phyloP scores from a whole-genome alignment of 2,797 vertebrate species.

The Epinephelus malabaricus region DNA sequence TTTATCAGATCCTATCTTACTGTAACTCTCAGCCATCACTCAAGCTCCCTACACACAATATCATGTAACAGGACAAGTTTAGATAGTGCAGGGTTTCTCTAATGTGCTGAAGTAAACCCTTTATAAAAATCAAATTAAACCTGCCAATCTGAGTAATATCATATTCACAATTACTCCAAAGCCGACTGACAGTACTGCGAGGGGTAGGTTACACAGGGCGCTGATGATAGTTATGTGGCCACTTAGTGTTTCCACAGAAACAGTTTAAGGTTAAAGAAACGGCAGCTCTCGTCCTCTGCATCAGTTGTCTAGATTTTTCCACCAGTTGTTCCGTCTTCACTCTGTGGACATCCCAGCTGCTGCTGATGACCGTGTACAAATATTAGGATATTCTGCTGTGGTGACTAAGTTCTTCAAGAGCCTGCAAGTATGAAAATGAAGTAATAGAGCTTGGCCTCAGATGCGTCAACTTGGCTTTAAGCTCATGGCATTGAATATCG shows the following conservation, averaged over 20 bases:
- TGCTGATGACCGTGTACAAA: conserved; percentile 26
- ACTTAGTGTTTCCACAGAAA: conserved; percentile 33
- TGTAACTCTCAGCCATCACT: conserved; percentile 5
- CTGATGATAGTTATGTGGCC: conserved; percentile 15
- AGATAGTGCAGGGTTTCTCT: background rate
- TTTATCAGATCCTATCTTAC: conserved; percentile 7
- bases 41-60: too few species aligned
- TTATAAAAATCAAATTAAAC: background rate
- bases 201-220: background rate
- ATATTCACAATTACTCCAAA: background rate
- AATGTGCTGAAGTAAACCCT: background rate
- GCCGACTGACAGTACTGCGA: too few species aligned
- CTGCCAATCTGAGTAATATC: background rate
- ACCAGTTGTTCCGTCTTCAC: conserved; percentile 6
- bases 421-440: conserved; percentile 17
- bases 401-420: conserved; percentile 21
- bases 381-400: conserved; percentile 27
- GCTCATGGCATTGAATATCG: conserved; percentile 1
- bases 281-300: conserved; percentile 14
- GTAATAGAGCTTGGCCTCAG: background rate
- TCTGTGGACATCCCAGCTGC: conserved; percentile 15
- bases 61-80: background rate
- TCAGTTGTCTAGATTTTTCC: conserved; percentile 39
- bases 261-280: conserved; percentile 12
- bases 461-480: conserved; percentile 2